Evolutionary conservation across 2,888 invertebrate genomes (phyloP), one percentile per base, ranked within the genome.

Genomic region (Furcula furcula): DNA sequence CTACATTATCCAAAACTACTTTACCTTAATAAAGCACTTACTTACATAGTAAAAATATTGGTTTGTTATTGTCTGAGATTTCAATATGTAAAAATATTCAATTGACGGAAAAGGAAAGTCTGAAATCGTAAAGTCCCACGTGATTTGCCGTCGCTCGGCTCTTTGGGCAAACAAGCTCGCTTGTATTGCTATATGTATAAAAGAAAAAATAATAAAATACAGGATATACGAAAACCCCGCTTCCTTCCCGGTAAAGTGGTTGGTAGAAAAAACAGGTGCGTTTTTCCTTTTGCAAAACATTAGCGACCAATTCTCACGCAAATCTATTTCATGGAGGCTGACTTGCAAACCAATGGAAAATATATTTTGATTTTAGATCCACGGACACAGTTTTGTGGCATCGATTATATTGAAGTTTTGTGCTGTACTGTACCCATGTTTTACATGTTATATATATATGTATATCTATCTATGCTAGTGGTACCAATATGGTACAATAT

Each of bases 341-440:
- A 44, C 34, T 48, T 34, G 36, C 34, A 43, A 55, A 60, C 55
- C 65, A 50, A 61, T 63, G 60, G 56, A 48, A 46, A 46, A 55
- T 55, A 55, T 55, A 55, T 70, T 65, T 52, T 36, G 51, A 55
- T 69, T 69, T 51, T 66, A 66, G 67, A 65, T 66, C 65, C 61
- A 58, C 59, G 55, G 65, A 55, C 56, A 64, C 55, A 73, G 72
- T 71, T 73, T 71, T 73, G 67, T 64, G 63, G 58, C 58, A 62
- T 47, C 65, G 66, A 70, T 67, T 12, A 12, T 16, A n/a, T n/a
- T n/a, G n/a, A n/a, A n/a, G n/a, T n/a, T n/a, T n/a, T n/a, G n/a
- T n/a, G n/a, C n/a, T n/a, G n/a, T n/a, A n/a, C n/a, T n/a, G n/a
- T n/a, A n/a, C n/a, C n/a, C n/a, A n/a, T n/a, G n/a, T n/a, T n/a